Percentiles rank a stretch among this genome's conserved stretches.
These are phyloP conservation scores for Archaeoteleia sp. DNA, from an alignment of 2,888 invertebrate genomes.

Conservation along the genomic window DNA sequence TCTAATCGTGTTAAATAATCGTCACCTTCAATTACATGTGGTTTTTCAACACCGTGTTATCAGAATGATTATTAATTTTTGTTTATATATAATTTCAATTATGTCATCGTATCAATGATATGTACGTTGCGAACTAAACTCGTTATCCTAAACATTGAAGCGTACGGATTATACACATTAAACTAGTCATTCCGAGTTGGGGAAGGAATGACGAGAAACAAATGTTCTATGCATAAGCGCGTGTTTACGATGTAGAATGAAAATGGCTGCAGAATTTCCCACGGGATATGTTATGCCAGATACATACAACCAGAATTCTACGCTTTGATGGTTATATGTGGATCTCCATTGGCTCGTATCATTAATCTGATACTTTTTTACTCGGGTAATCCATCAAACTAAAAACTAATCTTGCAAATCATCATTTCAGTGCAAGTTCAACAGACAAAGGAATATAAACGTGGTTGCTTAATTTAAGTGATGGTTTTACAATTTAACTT, in stretches of 20 bases:
- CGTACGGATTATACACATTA: conserved; percentile 38
- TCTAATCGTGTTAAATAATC: no score
- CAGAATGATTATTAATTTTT: no score
- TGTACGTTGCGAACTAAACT: conserved; percentile 19
- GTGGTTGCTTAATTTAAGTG: no score
- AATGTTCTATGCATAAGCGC: conserved; percentile 48
- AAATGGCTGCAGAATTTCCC: conserved; percentile 53
- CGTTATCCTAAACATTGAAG: conserved; percentile 43
- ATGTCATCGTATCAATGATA: conserved; percentile 22
- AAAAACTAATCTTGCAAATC: no score
- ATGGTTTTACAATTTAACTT: no score
- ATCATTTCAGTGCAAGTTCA: no score
- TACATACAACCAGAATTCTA: conserved; percentile 28
- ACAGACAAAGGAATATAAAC: no score
- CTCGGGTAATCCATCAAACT: no score
- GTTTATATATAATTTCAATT: neutral
- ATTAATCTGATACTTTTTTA: conserved; percentile 30
- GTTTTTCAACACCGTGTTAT: no score
- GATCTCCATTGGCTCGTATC: conserved; percentile 30
- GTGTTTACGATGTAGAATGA: conserved; percentile 48
- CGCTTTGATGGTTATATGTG: conserved; percentile 41
- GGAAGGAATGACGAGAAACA: conserved; percentile 46
- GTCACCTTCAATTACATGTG: no score
- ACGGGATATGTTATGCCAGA: conserved; percentile 40
- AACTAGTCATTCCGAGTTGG: conserved; percentile 34